Evolutionary conservation across 2,888 invertebrate genomes (phyloP), one percentile per base, ranked within the genome.

Genomic region (Antheraea assamensis): DNA sequence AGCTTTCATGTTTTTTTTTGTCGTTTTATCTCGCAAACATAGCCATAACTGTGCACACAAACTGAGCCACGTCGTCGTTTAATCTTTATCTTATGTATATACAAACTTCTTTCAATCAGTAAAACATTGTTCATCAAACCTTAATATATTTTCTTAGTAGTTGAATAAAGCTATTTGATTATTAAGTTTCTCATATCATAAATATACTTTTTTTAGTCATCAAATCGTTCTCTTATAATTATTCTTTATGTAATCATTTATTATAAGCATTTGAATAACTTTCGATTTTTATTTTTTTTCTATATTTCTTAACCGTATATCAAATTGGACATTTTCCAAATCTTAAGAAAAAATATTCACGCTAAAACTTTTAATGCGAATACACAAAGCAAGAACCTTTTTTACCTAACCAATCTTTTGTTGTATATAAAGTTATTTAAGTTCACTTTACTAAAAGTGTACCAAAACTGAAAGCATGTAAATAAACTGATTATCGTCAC

Each of bases 401-500:
- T 13, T 30, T 15, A 30, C 27, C 4, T 30, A 10, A 13, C 0
- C 0, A 42, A 42, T 13, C 42, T 42, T 64, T 30, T 64, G 27
- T 13, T 17, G 5, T 64, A 30, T 0, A 30, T 3, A 30, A 64
- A 30, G 15, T 64, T 64, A 13, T 3, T 30, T 30, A 21, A 64
- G 61, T 64, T 30, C 17, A 64, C 4, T 27, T 64, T 64, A 30
- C 30, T 73, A 21, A 27, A 64, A 70, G 73, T 19, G 73, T 71
- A 70, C 71, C 71, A 71, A 72, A 68, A 75, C 71, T 74, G 73
- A 74, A 75, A 78, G 74, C 76, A 75, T 75, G 73, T 35, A 76
- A 78, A 78, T 77, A 71, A 80, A 75, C 70, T 68, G 27, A 52
- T 42, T 74, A 68, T 75, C 64, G 76, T 76, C 81, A 81, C 81